These are phyloP conservation scores for Drosophila kurseongensis DNA, from an alignment of 1,140 invertebrate species.

Conservation along the genomic window DNA sequence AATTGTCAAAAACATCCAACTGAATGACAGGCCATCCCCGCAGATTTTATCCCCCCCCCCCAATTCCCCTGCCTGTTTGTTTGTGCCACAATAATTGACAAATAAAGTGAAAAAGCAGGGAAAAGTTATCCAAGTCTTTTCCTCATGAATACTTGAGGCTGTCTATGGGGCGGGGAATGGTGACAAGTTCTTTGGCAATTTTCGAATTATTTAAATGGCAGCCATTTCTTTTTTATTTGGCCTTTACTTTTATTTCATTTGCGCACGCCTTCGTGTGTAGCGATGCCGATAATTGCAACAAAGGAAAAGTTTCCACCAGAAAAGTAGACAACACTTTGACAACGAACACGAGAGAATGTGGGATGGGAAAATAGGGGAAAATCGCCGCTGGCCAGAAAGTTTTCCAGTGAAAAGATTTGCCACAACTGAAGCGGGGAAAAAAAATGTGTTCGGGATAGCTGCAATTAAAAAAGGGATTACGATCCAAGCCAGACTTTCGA, in stretches of 20 bases:
- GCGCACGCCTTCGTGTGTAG: slow-evolving; percentile 79
- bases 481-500: slow-evolving; percentile 61
- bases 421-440: slow-evolving; percentile 11
- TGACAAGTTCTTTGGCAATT: slow-evolving; percentile 50
- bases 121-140: slow-evolving; percentile 47
- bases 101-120: slow-evolving; percentile 51
- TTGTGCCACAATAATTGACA: slow-evolving; percentile 63
- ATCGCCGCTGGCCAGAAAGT: slow-evolving; percentile 43
- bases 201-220: slow-evolving; percentile 72
- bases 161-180: slow-evolving; percentile 1
- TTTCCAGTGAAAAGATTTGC: slow-evolving; percentile 36
- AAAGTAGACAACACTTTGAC: slow-evolving; percentile 74
- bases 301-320: slow-evolving; percentile 60
- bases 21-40: slow-evolving; percentile 51
- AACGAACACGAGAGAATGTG: slow-evolving; percentile 31
- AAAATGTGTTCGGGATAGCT: slow-evolving; percentile 49
- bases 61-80: slow-evolving; percentile 20
- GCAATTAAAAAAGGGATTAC: slow-evolving; percentile 82
- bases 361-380: slow-evolving; percentile 4
- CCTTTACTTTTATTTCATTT: slow-evolving; percentile 59
- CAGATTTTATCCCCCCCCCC: background rate
- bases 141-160: slow-evolving; percentile 63
- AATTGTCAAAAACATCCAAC: slow-evolving; percentile 66
- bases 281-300: slow-evolving; percentile 76
- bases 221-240: slow-evolving; percentile 24